Evolutionary conservation across 2,113 vertebrate genomes (phyloP).

Genomic region (Herpetotheres cachinnans): DNA sequence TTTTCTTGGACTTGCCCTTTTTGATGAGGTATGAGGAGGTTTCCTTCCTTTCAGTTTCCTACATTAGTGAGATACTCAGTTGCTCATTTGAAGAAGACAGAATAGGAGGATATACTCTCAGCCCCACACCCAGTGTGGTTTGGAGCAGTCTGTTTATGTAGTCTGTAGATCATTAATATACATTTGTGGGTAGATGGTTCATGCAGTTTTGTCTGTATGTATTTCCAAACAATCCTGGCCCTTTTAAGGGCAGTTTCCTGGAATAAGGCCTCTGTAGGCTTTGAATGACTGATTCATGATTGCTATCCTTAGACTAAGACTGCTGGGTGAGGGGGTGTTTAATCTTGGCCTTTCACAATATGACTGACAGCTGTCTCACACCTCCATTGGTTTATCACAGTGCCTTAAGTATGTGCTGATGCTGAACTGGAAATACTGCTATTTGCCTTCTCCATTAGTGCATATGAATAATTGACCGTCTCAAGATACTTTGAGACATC

Average conservation of each 20-base stretch:
- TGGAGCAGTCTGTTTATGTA: neutral
- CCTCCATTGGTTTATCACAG: neutral
- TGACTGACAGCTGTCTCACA: neutral
- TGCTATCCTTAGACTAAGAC: neutral
- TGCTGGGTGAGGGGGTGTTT: neutral
- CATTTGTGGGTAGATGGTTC: neutral
- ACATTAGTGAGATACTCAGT: accelerated
- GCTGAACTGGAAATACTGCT: neutral
- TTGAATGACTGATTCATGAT: neutral
- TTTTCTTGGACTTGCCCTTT: neutral
- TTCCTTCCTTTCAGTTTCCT: neutral
- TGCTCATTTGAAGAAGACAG: neutral
- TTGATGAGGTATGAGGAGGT: neutral
- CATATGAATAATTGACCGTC: neutral
- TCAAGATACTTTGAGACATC: neutral
- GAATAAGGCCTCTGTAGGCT: neutral
- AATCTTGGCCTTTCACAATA: neutral
- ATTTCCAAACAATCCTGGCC: neutral
- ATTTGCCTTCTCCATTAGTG: neutral
- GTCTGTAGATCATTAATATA: neutral
- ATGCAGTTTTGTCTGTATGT: neutral
- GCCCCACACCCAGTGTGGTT: neutral
- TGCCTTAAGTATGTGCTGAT: neutral
- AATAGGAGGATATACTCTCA: neutral
- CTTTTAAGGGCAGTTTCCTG: neutral